A percentile compares a stretch with the other conserved stretches of the same genome.
Conservation (phyloP, 2,797 vertebrate genomes). For the Sebastes kiyomatsui region DNA sequence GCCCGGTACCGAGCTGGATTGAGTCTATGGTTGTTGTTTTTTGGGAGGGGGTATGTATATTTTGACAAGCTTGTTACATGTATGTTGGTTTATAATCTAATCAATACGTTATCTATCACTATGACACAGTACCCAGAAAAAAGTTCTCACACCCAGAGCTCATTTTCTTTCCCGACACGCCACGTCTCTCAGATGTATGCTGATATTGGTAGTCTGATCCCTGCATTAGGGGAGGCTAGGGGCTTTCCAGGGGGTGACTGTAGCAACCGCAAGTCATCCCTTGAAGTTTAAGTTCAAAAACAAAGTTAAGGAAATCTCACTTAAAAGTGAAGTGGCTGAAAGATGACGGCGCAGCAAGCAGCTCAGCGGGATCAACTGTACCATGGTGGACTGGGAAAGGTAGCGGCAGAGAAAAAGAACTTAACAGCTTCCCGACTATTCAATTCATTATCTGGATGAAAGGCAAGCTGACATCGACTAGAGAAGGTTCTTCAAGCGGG, state of each 20-base stretch:
- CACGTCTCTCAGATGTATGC: background rate
- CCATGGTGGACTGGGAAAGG: slow-evolving; percentile 3
- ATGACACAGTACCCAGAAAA: background rate
- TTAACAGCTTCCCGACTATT: slow-evolving; percentile 28
- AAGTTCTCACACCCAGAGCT: background rate
- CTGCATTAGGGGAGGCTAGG: background rate
- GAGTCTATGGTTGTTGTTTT: background rate
- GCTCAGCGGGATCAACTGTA: slow-evolving; percentile 25
- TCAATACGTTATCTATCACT: background rate
- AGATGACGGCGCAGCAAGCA: background rate
- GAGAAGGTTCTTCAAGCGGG: slow-evolving; percentile 34
- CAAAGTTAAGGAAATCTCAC: background rate
- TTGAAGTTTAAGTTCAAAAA: background rate
- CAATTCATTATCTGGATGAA: slow-evolving; percentile 53
- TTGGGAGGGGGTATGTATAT: background rate
- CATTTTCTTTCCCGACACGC: background rate
- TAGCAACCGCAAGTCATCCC: background rate
- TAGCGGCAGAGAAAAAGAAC: background rate
- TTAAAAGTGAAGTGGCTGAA: slow-evolving; percentile 1
- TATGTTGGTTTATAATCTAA: background rate
- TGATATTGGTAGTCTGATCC: background rate
- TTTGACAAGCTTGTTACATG: background rate
- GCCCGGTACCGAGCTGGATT: background rate
- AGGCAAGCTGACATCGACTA: slow-evolving; percentile 47
- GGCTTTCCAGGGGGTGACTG: background rate